Evolutionary conservation across 2,797 vertebrate genomes (phyloP).

Genomic region (Myotis daubentonii): DNA sequence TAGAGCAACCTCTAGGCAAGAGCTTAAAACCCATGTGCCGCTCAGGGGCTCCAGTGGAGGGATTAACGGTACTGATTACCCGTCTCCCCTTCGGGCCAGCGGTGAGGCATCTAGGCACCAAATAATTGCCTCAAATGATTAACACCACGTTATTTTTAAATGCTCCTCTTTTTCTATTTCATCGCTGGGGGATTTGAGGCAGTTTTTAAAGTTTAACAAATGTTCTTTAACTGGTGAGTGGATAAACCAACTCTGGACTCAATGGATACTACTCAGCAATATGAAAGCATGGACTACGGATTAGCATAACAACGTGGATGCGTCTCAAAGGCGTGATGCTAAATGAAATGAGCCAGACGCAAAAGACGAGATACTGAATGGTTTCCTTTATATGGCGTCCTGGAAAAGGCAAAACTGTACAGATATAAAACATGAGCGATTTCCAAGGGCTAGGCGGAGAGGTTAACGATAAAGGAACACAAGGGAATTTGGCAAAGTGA

Average conservation of each 20-base stretch:
- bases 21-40: neutral
- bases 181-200: neutral
- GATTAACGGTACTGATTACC: neutral
- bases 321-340: neutral
- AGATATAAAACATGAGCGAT: neutral
- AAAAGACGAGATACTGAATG: neutral
- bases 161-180: neutral
- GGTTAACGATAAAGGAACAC: neutral
- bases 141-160: neutral
- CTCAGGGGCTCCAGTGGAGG: neutral
- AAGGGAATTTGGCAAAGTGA: neutral
- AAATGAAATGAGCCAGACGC: neutral
- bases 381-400: neutral
- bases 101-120: neutral
- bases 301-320: fast-evolving
- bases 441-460: neutral
- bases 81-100: neutral
- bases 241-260: neutral
- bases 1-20: fast-evolving
- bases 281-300: too few species aligned
- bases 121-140: neutral
- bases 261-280: fast-evolving
- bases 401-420: neutral
- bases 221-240: neutral
- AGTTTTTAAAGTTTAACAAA: neutral